These are phyloP conservation scores for Tortricodes alternella DNA, from an alignment of 2,888 invertebrate species.

Conservation along the genomic window DNA sequence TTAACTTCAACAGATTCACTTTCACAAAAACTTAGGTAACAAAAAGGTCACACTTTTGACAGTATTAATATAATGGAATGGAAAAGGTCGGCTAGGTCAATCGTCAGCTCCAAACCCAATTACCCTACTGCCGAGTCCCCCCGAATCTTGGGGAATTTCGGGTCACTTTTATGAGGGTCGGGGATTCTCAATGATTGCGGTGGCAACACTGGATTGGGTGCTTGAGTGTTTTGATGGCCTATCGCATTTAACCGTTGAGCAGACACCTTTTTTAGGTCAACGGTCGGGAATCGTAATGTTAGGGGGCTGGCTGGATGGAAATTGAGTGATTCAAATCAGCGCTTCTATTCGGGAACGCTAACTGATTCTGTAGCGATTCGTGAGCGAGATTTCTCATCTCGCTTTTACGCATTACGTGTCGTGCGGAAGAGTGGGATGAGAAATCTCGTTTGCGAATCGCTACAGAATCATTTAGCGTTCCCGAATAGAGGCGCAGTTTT, in stretches of 20 bases:
- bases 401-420: too few relatives aligned
- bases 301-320: slow-evolving; percentile 3
- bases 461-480: too few relatives aligned
- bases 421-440: too few relatives aligned
- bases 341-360: slow-evolving; percentile 1
- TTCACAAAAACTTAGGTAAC: neutral
- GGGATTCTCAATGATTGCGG: slow-evolving; percentile 15
- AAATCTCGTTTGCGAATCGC: too few relatives aligned
- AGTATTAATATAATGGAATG: neutral
- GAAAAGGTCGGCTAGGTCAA: slow-evolving; percentile 17
- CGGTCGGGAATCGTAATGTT: neutral
- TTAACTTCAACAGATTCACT: neutral
- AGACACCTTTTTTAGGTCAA: slow-evolving; percentile 21
- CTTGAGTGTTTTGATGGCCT: slow-evolving; percentile 28
- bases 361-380: neutral
- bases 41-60: slow-evolving; percentile 14
- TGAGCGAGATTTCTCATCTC: too few relatives aligned
- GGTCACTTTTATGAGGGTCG: slow-evolving; percentile 22
- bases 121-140: slow-evolving; percentile 12
- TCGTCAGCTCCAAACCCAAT: slow-evolving; percentile 25
- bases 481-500: too few relatives aligned
- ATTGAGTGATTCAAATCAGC: slow-evolving; percentile 18
- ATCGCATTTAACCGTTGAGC: slow-evolving; percentile 24
- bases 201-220: slow-evolving; percentile 27
- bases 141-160: slow-evolving; percentile 10